These are phyloP conservation scores for Mesorhabditis spiculigera DNA, from an alignment of 2,888 invertebrate genomes.

Conservation along the genomic window DNA sequence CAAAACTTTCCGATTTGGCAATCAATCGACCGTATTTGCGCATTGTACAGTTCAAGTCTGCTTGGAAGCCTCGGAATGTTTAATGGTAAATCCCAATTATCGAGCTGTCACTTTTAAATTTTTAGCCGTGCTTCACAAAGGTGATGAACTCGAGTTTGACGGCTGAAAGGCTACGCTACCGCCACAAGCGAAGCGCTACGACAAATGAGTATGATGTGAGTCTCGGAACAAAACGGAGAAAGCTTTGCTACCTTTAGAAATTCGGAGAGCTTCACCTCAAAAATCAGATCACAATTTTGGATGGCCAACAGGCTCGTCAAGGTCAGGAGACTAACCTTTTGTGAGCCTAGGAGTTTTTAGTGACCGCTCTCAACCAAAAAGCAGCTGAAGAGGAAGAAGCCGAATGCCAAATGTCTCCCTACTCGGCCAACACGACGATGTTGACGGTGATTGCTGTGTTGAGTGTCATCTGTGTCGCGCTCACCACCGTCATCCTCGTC, in stretches of 20 bases:
- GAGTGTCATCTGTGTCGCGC: background rate
- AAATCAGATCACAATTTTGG: background rate
- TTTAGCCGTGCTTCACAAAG: constrained; percentile 40
- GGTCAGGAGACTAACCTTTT: no score
- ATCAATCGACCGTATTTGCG: constrained; percentile 47
- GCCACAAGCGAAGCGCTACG: constrained; percentile 24
- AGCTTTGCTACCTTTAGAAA: background rate
- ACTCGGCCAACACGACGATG: constrained; percentile 2
- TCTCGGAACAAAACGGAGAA: background rate
- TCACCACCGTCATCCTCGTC: background rate
- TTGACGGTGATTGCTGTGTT: background rate
- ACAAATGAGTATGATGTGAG: background rate
- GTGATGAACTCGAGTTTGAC: constrained; percentile 36
- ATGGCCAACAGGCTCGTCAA: background rate
- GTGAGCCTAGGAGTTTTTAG: background rate
- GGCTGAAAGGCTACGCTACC: constrained; percentile 37
- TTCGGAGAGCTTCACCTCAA: background rate
- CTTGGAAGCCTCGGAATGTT: constrained; percentile 40
- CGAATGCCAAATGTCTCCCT: background rate
- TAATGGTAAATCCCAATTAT: constrained; percentile 22
- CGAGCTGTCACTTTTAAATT: background rate
- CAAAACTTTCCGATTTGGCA: constrained; percentile 50
- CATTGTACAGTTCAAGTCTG: constrained; percentile 53
- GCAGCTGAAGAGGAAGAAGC: background rate
- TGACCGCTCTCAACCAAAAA: background rate